Conservation (phyloP, 2,888 invertebrate genomes). For the Noctuana brunneofusca region DNA sequence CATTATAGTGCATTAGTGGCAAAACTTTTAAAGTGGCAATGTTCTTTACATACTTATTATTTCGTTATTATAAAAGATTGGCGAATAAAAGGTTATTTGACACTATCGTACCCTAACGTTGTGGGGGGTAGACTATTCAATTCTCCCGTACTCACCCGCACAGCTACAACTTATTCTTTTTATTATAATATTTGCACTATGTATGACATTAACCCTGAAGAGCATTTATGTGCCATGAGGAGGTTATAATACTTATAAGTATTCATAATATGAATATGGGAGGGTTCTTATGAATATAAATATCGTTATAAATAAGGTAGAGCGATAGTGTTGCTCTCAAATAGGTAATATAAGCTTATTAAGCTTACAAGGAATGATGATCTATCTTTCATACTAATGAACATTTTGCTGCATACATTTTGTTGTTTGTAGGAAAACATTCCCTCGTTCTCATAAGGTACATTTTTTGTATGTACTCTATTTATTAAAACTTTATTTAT, state of each 20-base stretch:
- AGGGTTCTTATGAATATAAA: background rate
- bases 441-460: too few relatives aligned
- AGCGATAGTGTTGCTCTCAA: background rate
- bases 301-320: background rate
- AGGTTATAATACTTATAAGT: background rate
- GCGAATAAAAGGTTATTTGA: conserved; percentile 18
- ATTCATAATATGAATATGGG: background rate
- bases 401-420: too few relatives aligned
- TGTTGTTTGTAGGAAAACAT: too few relatives aligned
- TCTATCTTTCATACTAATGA: too few relatives aligned
- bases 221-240: background rate
- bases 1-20: background rate
- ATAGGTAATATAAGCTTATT: too few relatives aligned
- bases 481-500: too few relatives aligned
- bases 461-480: too few relatives aligned
- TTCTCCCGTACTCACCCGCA: conserved; percentile 30
- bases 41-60: background rate
- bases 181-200: conserved; percentile 27
- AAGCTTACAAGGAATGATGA: too few relatives aligned
- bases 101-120: conserved; percentile 17
- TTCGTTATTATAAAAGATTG: conserved; percentile 17
- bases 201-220: background rate
- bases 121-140: conserved; percentile 27
- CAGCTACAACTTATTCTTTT: conserved; percentile 13
- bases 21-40: background rate